phyloP scores from a whole-genome alignment of 2,888 invertebrate species.

The Acanthoscelides obtectus region DNA sequence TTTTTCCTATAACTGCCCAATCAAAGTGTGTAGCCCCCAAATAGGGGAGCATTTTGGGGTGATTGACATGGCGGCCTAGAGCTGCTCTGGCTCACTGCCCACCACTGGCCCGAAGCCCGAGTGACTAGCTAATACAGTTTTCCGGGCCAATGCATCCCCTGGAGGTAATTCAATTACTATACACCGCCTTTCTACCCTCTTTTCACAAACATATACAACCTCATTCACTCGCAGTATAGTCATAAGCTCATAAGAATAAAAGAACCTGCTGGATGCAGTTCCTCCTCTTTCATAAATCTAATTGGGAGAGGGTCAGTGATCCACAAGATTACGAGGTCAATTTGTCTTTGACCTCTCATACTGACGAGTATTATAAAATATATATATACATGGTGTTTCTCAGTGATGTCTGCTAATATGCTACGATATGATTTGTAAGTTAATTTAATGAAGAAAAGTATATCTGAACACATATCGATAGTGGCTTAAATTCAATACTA shows the following conservation, averaged over 20 bases:
- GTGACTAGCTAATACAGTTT: constrained; percentile 34
- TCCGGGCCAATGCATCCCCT: constrained; percentile 33
- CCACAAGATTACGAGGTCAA: no score
- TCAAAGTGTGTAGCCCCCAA: neutral
- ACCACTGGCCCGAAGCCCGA: neutral
- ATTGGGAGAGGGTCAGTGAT: no score
- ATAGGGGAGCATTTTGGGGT: neutral
- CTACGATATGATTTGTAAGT: no score
- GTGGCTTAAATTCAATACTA: no score
- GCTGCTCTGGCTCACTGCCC: neutral
- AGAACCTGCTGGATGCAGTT: neutral
- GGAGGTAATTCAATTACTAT: constrained; percentile 34
- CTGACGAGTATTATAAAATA: no score
- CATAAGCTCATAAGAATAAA: neutral
- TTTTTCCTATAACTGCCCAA: no score
- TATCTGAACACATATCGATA: no score
- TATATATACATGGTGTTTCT: no score
- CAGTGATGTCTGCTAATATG: no score
- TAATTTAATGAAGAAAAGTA: no score
- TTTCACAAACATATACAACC: neutral
- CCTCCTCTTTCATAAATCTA: neutral
- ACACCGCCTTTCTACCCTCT: neutral
- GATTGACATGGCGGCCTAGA: neutral
- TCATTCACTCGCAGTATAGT: neutral
- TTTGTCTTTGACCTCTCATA: no score